phyloP scores from a whole-genome alignment of 2,888 invertebrate species.

The Aspidapion aeneum region DNA sequence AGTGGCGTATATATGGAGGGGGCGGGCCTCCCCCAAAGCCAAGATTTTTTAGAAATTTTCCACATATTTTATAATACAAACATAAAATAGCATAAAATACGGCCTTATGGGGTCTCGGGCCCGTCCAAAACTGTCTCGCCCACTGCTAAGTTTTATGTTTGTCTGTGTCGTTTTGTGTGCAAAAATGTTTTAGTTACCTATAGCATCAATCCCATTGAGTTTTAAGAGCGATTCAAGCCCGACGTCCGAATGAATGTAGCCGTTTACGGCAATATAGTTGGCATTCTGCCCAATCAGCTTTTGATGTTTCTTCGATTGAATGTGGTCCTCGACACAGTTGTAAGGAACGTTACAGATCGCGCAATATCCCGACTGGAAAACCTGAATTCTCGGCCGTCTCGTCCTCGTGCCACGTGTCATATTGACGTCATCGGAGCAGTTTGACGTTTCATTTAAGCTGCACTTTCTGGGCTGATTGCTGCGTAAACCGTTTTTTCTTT shows the following conservation, averaged over 20 bases:
- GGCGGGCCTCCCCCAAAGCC: no score
- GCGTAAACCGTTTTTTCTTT: neutral
- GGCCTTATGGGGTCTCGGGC: no score
- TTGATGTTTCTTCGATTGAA: constrained; percentile 70
- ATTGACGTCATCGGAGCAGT: constrained; percentile 30
- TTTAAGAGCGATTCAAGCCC: constrained; percentile 68
- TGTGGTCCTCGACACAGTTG: constrained; percentile 64
- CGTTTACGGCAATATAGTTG: constrained; percentile 72
- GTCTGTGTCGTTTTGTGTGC: no score
- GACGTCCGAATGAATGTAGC: constrained; percentile 61
- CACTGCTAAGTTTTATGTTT: no score
- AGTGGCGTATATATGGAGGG: no score
- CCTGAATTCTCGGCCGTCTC: constrained; percentile 39
- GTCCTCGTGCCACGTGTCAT: constrained; percentile 42
- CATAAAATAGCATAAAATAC: no score
- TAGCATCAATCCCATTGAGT: constrained; percentile 50
- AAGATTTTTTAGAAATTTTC: no score
- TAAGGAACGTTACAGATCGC: constrained; percentile 78
- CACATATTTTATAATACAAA: no score
- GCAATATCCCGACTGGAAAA: constrained; percentile 56
- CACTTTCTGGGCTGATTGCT: neutral
- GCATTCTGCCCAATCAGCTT: constrained; percentile 70
- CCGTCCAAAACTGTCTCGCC: no score
- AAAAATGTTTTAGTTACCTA: no score
- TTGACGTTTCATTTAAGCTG: neutral